Conservation (phyloP, 2,797 vertebrate species). For the Acipenser transmontanus region DNA sequence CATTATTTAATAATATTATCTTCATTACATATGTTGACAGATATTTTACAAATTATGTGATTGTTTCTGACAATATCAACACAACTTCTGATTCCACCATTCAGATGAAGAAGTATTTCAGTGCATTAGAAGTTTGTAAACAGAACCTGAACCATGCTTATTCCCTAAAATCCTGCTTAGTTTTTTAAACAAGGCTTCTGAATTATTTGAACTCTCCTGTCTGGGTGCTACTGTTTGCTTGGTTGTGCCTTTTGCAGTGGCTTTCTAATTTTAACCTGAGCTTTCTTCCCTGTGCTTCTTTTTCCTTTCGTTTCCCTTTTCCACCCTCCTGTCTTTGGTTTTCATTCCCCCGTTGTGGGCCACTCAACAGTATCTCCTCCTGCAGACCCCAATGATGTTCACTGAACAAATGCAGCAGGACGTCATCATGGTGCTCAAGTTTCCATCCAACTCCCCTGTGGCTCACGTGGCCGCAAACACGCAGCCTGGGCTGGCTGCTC, state of each 20-base stretch:
- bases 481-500: conserved; percentile 70
- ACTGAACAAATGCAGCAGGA: conserved; percentile 98
- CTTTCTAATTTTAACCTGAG: neutral
- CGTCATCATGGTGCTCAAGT: conserved; percentile 98
- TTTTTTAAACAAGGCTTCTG: too few relatives aligned
- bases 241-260: conserved; percentile 5
- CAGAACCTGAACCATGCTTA: too few relatives aligned
- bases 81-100: too few relatives aligned
- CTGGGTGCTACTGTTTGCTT: conserved; percentile 36
- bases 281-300: conserved; percentile 40
- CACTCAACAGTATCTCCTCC: conserved; percentile 96
- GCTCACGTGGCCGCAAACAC: conserved; percentile 91
- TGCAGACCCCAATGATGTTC: conserved; percentile 97
- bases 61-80: too few relatives aligned
- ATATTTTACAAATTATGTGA: too few relatives aligned
- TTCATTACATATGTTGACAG: too few relatives aligned
- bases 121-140: too few relatives aligned
- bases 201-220: too few relatives aligned
- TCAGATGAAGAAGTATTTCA: too few relatives aligned
- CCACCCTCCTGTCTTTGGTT: conserved; percentile 5
- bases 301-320: conserved; percentile 32
- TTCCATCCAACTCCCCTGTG: conserved; percentile 95
- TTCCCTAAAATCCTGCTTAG: too few relatives aligned
- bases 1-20: too few relatives aligned
- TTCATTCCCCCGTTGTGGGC: conserved; percentile 21